Conservation (phyloP, 2,888 invertebrate genomes). For the Temnothorax rugatulus region DNA sequence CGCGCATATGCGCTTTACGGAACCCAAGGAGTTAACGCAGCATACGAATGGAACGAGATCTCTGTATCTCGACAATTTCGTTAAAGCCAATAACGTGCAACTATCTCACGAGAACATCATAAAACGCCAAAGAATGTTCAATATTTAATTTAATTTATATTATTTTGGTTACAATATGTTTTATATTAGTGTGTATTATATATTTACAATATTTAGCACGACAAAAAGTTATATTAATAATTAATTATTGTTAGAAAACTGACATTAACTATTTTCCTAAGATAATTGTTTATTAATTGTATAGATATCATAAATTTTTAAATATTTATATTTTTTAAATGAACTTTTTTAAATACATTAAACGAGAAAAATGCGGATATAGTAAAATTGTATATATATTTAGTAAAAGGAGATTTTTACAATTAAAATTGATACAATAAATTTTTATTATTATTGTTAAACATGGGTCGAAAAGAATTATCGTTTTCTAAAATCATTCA, state of each 20-base stretch:
- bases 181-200: neutral
- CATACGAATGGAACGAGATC: neutral
- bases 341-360: neutral
- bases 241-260: neutral
- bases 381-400: neutral
- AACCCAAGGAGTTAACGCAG: neutral
- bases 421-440: neutral
- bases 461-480: neutral
- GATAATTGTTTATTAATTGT: neutral
- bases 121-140: neutral
- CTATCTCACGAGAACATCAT: neutral
- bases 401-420: neutral
- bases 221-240: neutral
- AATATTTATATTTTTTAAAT: neutral
- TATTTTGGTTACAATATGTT: neutral
- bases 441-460: neutral
- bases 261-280: constrained; percentile 6
- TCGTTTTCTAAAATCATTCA: neutral
- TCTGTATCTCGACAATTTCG: neutral
- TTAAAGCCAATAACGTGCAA: neutral
- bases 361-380: neutral
- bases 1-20: too few species aligned
- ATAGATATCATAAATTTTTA: neutral
- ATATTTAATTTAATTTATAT: neutral
- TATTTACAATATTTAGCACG: neutral